These are phyloP conservation scores for Dallia pectoralis DNA, from an alignment of 2,797 vertebrate genomes.

Conservation along the genomic window DNA sequence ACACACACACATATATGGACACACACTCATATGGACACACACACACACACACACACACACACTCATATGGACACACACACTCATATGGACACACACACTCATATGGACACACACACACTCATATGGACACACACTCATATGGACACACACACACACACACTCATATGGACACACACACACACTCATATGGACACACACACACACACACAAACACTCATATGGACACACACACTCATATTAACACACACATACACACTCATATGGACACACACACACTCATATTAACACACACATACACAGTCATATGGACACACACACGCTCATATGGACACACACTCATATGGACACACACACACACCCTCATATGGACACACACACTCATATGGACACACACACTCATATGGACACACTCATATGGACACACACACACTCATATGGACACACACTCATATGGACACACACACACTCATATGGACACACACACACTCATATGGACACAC, in stretches of 20 bases:
- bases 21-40: constrained; percentile 6
- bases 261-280: constrained; percentile 17
- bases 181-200: no score
- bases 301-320: constrained; percentile 18
- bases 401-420: constrained; percentile 28
- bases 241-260: constrained; percentile 10
- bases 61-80: constrained; percentile 7
- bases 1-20: constrained; percentile 33
- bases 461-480: constrained; percentile 8
- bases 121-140: constrained; percentile 6
- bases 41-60: constrained; percentile 12
- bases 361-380: constrained; percentile 5
- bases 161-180: constrained; percentile 7
- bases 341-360: constrained; percentile 14
- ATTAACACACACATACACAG: constrained; percentile 1
- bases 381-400: no score
- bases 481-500: constrained; percentile 37
- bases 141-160: constrained; percentile 15
- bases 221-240: constrained; percentile 1
- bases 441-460: constrained; percentile 11
- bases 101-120: constrained; percentile 20
- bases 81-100: constrained; percentile 33
- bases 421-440: constrained; percentile 4
- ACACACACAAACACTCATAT: constrained; percentile 35
- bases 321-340: constrained; percentile 5